Base-by-base conservation (phyloP, 2,797 vertebrate species). In the Pseudochaenichthys georgianus region DNA sequence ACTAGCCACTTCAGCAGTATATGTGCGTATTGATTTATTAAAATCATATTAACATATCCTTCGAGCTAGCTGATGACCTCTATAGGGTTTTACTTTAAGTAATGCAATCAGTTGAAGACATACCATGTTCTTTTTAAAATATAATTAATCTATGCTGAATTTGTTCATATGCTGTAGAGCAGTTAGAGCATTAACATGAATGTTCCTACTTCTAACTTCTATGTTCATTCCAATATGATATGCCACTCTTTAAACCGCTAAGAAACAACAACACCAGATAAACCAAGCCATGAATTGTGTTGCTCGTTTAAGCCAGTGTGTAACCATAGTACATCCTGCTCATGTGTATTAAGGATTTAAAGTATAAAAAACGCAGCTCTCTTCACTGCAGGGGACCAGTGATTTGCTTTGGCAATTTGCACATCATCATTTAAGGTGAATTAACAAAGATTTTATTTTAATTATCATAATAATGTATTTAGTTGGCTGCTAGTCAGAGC, bases 391-490 rank as follows among this genome's bases (percentile, higher is more conserved):
- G 51, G 52, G 16, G 43, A 52, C 12, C 43, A 71, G 7, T 0
- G 6, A 43, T 72, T 80, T 72, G 13, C 64, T 68, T 38, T 54
- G 58, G 19, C 63, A 58, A 21, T 77, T 80, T 45, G 48, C 64
- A 79, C 79, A 55, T 59, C 47, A 61, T 68, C 43, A 51, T 69
- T 82, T 65, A 41, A 78, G 31, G 38, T 71, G 52, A 51, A 73
- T 84, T 75, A 63, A 62, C 21, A 45, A 79, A 64, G 13, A 54
- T 55, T 66, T 77, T 59, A 16, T 47, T 60, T 77, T 82, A 38
- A 45, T 79, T 73, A 50, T 87, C 51, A 13, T 63, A 54, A 23
- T 57, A 38, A 62, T 77, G 62, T 73, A 70, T 83, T 67, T 65
- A 65, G 67, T 28, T 64, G 23, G n/a, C 67, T 55, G 47, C 62